These are phyloP conservation scores for Nycticryphes semicollaris DNA, from an alignment of 2,113 vertebrate genomes.

Conservation along the genomic window DNA sequence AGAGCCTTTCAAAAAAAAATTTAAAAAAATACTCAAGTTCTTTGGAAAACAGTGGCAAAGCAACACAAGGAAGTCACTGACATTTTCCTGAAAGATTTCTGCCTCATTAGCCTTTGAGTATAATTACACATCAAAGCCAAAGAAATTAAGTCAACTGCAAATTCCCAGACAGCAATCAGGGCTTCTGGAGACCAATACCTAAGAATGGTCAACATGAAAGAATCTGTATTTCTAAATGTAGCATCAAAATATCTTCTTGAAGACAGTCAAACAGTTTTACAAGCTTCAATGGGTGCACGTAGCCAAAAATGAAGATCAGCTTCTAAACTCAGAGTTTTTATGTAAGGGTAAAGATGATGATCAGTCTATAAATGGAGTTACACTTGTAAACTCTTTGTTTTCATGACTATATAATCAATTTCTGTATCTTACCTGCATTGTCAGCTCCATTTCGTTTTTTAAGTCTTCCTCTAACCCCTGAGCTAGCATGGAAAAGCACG, in stretches of 20 bases:
- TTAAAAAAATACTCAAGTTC: neutral
- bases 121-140: neutral
- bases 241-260: neutral
- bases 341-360: neutral
- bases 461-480: constrained; percentile 81
- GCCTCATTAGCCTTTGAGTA: neutral
- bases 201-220: neutral
- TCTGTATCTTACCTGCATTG: constrained; percentile 57
- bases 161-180: neutral
- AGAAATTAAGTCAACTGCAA: neutral
- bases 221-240: neutral
- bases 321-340: neutral
- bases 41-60: neutral
- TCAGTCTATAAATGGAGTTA: neutral
- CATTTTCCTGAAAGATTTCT: neutral
- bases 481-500: constrained; percentile 76
- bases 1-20: neutral
- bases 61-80: neutral
- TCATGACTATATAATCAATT: neutral
- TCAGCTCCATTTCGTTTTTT: constrained; percentile 59
- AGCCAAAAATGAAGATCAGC: neutral
- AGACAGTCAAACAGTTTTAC: neutral
- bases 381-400: neutral
- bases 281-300: neutral
- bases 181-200: neutral